These are phyloP conservation scores for Equus przewalskii DNA, from an alignment of 2,113 vertebrate genomes.

Conservation along the genomic window DNA sequence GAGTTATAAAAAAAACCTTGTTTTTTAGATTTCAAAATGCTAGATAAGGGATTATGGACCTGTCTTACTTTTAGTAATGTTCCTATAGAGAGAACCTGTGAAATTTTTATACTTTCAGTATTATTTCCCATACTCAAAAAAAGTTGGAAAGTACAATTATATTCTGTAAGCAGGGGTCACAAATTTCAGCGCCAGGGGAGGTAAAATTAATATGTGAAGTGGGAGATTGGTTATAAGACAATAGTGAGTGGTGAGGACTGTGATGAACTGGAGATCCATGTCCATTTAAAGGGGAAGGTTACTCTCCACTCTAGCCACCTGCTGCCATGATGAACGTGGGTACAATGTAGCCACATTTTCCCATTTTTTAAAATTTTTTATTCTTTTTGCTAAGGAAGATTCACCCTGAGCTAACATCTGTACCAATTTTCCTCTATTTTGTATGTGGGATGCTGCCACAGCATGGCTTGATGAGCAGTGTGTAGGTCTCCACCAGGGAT, in stretches of 20 bases:
- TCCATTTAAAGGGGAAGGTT: not conserved
- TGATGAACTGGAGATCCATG: not conserved
- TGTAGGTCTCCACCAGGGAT: too few relatives aligned
- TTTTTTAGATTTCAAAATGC: not conserved
- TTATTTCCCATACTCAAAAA: not conserved
- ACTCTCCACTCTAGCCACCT: not conserved
- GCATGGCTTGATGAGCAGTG: too few relatives aligned
- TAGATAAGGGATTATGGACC: not conserved
- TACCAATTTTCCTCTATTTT: too few relatives aligned
- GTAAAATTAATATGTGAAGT: not conserved
- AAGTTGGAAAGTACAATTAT: not conserved
- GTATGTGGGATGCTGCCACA: too few relatives aligned
- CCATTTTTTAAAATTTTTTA: not conserved
- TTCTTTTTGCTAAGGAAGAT: too few relatives aligned
- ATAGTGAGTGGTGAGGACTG: not conserved
- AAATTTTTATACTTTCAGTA: slow-evolving; percentile 3
- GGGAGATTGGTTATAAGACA: not conserved
- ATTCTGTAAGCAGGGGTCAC: not conserved
- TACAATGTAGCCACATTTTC: not conserved
- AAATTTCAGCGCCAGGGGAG: not conserved
- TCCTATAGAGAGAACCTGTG: not conserved
- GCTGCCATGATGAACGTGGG: not conserved
- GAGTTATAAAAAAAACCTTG: not conserved
- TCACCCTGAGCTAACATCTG: too few relatives aligned
- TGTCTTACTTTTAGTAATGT: not conserved